Percentiles rank a stretch among this genome's conserved stretches.
phyloP scores from a whole-genome alignment of 2,113 vertebrate genomes.

The Mungos mungo region DNA sequence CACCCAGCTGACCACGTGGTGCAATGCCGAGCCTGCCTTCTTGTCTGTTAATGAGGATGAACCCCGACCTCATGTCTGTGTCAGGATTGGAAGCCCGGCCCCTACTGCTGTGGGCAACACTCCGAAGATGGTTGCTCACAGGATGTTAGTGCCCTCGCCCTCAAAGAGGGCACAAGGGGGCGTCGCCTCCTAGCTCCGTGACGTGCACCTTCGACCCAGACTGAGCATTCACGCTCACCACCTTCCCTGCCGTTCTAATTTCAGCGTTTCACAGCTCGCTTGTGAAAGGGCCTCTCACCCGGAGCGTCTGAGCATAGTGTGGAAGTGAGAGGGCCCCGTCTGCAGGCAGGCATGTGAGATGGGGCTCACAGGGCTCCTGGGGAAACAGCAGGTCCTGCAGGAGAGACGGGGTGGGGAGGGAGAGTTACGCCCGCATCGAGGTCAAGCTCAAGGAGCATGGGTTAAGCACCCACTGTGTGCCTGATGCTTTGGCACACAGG shows the following conservation, averaged over 20 bases:
- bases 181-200: not conserved
- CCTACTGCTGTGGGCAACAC: rapidly evolving
- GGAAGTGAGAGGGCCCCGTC: slow-evolving; percentile 24
- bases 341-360: slow-evolving; percentile 21
- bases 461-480: not conserved
- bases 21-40: not conserved
- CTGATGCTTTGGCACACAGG: not conserved
- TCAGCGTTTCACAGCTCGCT: slow-evolving; percentile 64
- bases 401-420: not conserved
- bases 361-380: not conserved
- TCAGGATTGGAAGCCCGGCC: not conserved
- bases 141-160: rapidly evolving
- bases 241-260: slow-evolving; percentile 38
- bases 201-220: not conserved
- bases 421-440: not conserved
- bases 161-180: not conserved
- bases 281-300: slow-evolving; percentile 57
- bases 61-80: not conserved
- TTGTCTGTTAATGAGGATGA: not conserved
- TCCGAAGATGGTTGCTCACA: not conserved
- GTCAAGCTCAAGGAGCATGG: not conserved
- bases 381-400: not conserved
- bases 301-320: slow-evolving; percentile 42
- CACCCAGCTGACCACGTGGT: rapidly evolving
- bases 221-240: not conserved